Percentiles rank a stretch among this genome's conserved stretches.
Conservation (phyloP, 1,140 invertebrate genomes). For the Cydia strobilella region DNA sequence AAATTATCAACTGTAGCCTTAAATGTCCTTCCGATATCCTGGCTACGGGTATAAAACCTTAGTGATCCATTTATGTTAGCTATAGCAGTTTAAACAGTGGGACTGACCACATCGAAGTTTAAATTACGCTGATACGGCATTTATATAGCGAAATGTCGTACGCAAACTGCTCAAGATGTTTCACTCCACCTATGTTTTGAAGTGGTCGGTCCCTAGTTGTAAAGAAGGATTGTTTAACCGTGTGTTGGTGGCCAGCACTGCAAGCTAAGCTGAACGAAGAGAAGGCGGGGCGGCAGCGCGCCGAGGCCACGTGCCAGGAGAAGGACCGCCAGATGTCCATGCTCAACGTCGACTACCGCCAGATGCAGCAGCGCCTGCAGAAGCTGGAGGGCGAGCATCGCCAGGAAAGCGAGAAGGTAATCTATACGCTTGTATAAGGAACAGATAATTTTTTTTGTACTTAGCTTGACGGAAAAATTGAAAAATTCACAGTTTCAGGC, state of each 20-base stretch:
- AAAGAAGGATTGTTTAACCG: not conserved
- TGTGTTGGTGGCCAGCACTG: constrained; percentile 82
- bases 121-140: not conserved
- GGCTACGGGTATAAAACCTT: not conserved
- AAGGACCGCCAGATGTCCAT: constrained; percentile 97
- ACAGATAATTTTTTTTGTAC: too few species aligned
- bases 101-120: not conserved
- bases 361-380: constrained; percentile 93
- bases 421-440: not conserved
- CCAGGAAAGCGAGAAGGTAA: constrained; percentile 92
- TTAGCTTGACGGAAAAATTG: too few species aligned
- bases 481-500: too few species aligned
- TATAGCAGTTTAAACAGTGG: not conserved
- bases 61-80: not conserved
- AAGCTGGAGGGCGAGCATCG: constrained; percentile 94
- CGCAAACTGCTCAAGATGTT: not conserved
- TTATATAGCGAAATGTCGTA: not conserved
- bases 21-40: not conserved
- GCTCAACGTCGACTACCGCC: constrained; percentile 95
- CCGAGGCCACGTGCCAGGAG: constrained; percentile 92
- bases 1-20: not conserved
- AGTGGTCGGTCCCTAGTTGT: not conserved
- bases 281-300: constrained; percentile 89
- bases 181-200: not conserved
- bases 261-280: constrained; percentile 96